Percentiles rank a stretch among this genome's conserved stretches.
Evolutionary conservation across 2,888 invertebrate species (phyloP).

Genomic region (Pilophorus perplexus): DNA sequence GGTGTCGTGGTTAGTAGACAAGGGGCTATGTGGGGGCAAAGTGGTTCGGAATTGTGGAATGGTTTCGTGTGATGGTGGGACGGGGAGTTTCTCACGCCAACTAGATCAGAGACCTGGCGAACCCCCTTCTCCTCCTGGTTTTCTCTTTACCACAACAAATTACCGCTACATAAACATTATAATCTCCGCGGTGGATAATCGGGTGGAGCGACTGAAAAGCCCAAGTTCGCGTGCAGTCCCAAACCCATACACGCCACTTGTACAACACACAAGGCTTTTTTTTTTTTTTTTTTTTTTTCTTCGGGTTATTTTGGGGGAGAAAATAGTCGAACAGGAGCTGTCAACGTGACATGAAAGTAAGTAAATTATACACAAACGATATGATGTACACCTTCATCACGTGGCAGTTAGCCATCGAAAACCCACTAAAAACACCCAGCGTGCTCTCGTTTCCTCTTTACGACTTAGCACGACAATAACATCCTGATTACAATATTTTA

Average conservation of each 20-base stretch:
- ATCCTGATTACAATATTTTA: not conserved
- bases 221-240: constrained; percentile 5
- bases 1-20: no score
- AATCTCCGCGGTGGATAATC: not conserved
- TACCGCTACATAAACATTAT: constrained; percentile 25
- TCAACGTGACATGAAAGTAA: constrained; percentile 13
- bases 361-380: not conserved
- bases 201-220: not conserved
- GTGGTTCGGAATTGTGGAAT: no score
- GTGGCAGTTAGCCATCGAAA: not conserved
- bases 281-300: not conserved
- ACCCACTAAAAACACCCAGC: no score
- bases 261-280: constrained; percentile 7
- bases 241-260: not conserved
- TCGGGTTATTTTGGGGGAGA: no score
- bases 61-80: no score
- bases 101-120: not conserved
- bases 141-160: constrained; percentile 24
- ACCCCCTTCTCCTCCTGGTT: not conserved
- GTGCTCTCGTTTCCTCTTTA: no score
- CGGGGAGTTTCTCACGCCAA: constrained; percentile 25
- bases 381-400: constrained; percentile 8
- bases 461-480: no score
- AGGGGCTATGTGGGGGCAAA: no score
- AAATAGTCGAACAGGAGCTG: not conserved